Percentiles rank a stretch among this genome's conserved stretches.
These are phyloP conservation scores for Cynopterus brachyotis DNA, from an alignment of 2,113 vertebrate genomes.

Conservation along the genomic window DNA sequence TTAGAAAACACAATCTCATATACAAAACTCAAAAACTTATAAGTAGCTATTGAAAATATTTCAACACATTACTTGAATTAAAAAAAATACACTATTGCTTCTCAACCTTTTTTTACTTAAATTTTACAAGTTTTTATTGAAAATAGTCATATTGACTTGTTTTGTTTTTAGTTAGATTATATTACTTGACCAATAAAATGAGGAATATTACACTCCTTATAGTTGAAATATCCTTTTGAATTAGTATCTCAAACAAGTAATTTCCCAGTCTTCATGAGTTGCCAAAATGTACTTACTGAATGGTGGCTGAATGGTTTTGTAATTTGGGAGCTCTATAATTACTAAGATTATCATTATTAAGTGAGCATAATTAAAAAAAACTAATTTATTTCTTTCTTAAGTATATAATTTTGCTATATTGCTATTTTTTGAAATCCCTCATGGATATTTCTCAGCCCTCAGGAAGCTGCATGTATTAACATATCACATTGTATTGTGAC, in stretches of 20 bases:
- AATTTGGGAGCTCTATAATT: constrained; percentile 62
- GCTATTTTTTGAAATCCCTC: constrained; percentile 31
- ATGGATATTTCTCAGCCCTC: constrained; percentile 24
- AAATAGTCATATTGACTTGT: background rate
- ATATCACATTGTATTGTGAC: constrained; percentile 50
- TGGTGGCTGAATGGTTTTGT: constrained; percentile 36
- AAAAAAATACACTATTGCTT: background rate
- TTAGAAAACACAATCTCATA: background rate
- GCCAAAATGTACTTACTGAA: constrained; percentile 51
- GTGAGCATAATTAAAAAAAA: constrained; percentile 29
- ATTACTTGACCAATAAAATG: background rate
- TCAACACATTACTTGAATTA: background rate
- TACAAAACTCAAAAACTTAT: background rate
- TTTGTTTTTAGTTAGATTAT: background rate
- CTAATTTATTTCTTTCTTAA: constrained; percentile 63
- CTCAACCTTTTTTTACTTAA: constrained; percentile 22
- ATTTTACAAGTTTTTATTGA: background rate
- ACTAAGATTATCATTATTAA: constrained; percentile 24
- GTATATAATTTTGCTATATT: constrained; percentile 41
- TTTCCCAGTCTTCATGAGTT: constrained; percentile 47
- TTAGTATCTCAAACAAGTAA: constrained; percentile 49
- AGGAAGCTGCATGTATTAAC: constrained; percentile 57
- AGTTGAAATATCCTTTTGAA: constrained; percentile 43
- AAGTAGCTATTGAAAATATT: background rate
- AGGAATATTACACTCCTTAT: background rate